Percentiles rank a stretch among this genome's conserved stretches.
Conservation (phyloP, 2,113 vertebrate species). For the Crotalus viridis region DNA sequence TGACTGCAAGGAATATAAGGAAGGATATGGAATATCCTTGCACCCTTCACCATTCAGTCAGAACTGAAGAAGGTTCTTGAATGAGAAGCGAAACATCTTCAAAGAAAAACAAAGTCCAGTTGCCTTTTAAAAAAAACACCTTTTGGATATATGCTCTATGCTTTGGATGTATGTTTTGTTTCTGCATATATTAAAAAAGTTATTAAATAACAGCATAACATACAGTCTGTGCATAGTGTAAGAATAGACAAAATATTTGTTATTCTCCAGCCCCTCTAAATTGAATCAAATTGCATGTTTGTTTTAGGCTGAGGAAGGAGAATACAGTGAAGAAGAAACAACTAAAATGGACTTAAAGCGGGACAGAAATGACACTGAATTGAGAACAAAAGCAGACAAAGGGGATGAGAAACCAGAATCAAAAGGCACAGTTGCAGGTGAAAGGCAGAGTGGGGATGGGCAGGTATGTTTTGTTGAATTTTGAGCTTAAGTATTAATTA, state of each 20-base stretch:
- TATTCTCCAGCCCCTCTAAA: neutral
- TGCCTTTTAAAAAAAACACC: neutral
- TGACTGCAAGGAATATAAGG: neutral
- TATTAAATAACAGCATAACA: neutral
- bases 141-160: neutral
- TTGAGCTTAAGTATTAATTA: neutral
- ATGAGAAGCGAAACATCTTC: neutral
- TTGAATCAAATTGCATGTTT: constrained; percentile 11
- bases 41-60: neutral
- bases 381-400: constrained; percentile 68
- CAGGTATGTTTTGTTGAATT: constrained; percentile 73
- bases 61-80: neutral
- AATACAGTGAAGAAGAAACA: constrained; percentile 84
- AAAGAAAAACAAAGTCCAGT: neutral
- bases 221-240: neutral
- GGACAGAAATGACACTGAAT: constrained; percentile 66
- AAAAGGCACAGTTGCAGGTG: constrained; percentile 83
- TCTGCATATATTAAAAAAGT: neutral
- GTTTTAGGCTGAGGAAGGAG: constrained; percentile 78
- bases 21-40: neutral
- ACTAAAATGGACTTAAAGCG: constrained; percentile 77
- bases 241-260: neutral
- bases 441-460: constrained; percentile 94
- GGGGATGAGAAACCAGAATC: constrained; percentile 76
- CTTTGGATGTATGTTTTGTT: neutral